Conservation (phyloP, 2,888 invertebrate genomes). For the Nomada hirtipes region DNA sequence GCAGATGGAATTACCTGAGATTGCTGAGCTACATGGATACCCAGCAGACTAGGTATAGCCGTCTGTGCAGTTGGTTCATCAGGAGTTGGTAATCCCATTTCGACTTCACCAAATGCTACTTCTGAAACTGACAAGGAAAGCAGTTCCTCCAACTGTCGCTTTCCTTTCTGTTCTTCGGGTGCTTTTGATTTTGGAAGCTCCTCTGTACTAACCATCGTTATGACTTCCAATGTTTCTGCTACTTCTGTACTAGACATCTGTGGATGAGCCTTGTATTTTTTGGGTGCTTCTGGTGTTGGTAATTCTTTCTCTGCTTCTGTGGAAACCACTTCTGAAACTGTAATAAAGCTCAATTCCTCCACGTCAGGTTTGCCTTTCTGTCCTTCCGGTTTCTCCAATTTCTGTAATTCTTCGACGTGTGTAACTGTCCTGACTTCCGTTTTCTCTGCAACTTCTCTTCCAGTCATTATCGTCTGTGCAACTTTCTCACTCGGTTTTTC, state of each 20-base stretch:
- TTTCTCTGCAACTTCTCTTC: slow-evolving; percentile 69
- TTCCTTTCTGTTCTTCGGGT: slow-evolving; percentile 72
- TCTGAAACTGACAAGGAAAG: slow-evolving; percentile 75
- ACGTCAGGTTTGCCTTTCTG: slow-evolving; percentile 73
- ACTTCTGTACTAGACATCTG: slow-evolving; percentile 81
- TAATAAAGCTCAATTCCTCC: slow-evolving; percentile 75
- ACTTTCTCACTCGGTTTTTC: slow-evolving; percentile 79
- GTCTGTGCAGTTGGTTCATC: slow-evolving; percentile 76
- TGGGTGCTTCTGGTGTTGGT: slow-evolving; percentile 71
- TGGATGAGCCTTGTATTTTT: slow-evolving; percentile 80
- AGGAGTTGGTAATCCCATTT: slow-evolving; percentile 75
- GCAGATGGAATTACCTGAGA: slow-evolving; percentile 77
- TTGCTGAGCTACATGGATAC: slow-evolving; percentile 82
- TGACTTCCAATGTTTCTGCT: slow-evolving; percentile 78
- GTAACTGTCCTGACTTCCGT: slow-evolving; percentile 73
- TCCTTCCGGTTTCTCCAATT: slow-evolving; percentile 64
- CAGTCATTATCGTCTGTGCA: slow-evolving; percentile 79
- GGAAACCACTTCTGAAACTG: slow-evolving; percentile 75
- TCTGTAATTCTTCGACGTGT: slow-evolving; percentile 69
- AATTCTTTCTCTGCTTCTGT: slow-evolving; percentile 76
- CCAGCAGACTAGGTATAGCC: slow-evolving; percentile 77
- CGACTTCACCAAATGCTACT: slow-evolving; percentile 80
- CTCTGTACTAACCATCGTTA: slow-evolving; percentile 70
- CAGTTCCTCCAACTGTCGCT: slow-evolving; percentile 74
- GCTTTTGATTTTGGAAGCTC: slow-evolving; percentile 64